Conservation (phyloP, 2,888 invertebrate genomes). For the Nysson spinosus region DNA sequence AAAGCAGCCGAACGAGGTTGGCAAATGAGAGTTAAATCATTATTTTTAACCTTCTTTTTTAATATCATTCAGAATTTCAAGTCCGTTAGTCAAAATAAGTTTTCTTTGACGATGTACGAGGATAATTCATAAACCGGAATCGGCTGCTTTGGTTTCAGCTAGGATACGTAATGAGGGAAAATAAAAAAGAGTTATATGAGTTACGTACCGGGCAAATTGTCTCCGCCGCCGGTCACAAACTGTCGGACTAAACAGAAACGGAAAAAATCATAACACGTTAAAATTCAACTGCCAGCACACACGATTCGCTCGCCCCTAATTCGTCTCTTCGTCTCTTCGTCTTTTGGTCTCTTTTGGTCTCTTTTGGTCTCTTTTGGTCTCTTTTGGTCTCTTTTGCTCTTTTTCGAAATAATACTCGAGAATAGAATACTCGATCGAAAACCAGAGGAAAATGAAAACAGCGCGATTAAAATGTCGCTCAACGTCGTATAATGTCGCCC, state of each 20-base stretch:
- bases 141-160: constrained; percentile 58
- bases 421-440: too few relatives aligned
- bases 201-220: constrained; percentile 80
- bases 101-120: not conserved
- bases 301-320: constrained; percentile 67
- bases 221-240: constrained; percentile 79
- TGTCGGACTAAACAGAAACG: constrained; percentile 79
- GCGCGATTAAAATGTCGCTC: too few relatives aligned
- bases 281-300: constrained; percentile 66
- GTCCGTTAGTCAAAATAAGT: too few relatives aligned
- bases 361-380: too few relatives aligned
- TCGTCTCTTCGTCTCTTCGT: too few relatives aligned
- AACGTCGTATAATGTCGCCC: too few relatives aligned
- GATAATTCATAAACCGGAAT: constrained; percentile 3
- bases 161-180: constrained; percentile 70
- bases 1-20: constrained; percentile 37
- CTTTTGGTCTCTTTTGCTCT: too few relatives aligned
- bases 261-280: constrained; percentile 76
- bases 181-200: constrained; percentile 75
- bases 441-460: too few relatives aligned
- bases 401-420: too few relatives aligned
- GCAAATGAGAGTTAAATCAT: not conserved
- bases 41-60: not conserved
- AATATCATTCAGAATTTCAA: too few relatives aligned
- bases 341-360: too few relatives aligned